Base-by-base conservation (phyloP, 2,888 invertebrate species). In the Apotomis capreana region DNA sequence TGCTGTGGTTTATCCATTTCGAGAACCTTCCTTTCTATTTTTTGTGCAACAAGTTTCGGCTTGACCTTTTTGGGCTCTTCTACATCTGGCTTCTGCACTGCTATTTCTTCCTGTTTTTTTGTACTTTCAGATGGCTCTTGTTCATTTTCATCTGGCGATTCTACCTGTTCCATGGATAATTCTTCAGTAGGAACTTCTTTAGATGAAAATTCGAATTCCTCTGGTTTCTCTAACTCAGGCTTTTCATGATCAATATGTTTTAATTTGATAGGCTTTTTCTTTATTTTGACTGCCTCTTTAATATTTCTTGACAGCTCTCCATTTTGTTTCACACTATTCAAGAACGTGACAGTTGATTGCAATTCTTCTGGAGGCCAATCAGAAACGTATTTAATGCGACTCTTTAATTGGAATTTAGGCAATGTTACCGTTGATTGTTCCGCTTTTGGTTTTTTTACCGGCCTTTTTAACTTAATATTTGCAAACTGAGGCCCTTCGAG, bases 371-470 rank as follows among this genome's bases (percentile, higher is more conserved):
- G 95, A 13, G 96, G 95, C 91, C 95, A 96, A 69, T 95, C 95
- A 59, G 91, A 86, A 44, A 93, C 78, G 78, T 94, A 94, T 57
- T 89, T 93, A n/a, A 97, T 95, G 76, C 95, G 94, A 83, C 96
- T 96, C 81, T 96, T 96, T 0, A 97, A 87, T 81, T 95, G 93
- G 67, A 96, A 92, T 84, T 95, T 96, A 0, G 96, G 96, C 69
- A 96, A 86, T 68, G 87, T 83, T 3, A 88, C 80, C 8, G 85
- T 76, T 51, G 86, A 79, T 6, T 83, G 74, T 75, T 92, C 93
- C 78, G 89, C 88, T 77, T 94, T 94, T 9, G 94, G 92, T 75
- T 93, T 89, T 9, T 88, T 85, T 26, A 89, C 79, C 3, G 94
- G 89, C 81, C 96, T 96, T 80, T 94, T 96, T 4, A 97, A 87